phyloP scores from a whole-genome alignment of 2,113 vertebrate genomes.

The Tragelaphus scriptus region DNA sequence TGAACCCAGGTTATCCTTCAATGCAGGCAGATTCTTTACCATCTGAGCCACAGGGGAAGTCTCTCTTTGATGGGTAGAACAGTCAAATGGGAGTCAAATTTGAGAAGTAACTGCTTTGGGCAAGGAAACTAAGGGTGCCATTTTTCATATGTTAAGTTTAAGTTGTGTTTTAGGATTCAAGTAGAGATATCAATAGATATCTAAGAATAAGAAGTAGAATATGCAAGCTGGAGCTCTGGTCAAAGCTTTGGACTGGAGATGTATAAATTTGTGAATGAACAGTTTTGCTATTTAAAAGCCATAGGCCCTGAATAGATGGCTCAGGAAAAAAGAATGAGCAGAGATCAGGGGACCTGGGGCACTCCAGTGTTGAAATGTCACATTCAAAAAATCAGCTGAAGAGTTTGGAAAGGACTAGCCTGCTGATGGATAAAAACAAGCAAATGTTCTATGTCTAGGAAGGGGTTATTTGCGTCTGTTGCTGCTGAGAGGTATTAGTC shows the following conservation, averaged over 20 bases:
- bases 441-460: not conserved
- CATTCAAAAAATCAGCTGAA: not conserved
- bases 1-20: not conserved
- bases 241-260: not conserved
- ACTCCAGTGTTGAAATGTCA: not conserved
- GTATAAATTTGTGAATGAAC: not conserved
- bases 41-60: not conserved
- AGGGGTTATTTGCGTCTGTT: not conserved
- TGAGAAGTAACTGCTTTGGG: not conserved
- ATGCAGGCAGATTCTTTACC: not conserved
- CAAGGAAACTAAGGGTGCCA: not conserved
- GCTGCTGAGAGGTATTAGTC: not conserved
- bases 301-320: not conserved
- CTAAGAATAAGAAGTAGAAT: not conserved
- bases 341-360: not conserved
- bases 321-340: not conserved
- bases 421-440: not conserved
- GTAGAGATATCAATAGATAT: not conserved
- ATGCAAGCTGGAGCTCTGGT: not conserved
- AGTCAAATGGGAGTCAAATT: not conserved
- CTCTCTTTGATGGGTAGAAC: not conserved
- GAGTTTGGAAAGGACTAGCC: not conserved
- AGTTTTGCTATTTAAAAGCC: not conserved
- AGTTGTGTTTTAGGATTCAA: not conserved
- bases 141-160: not conserved